Conservation (phyloP, 2,113 vertebrate genomes). For the Carettochelys insculpta region DNA sequence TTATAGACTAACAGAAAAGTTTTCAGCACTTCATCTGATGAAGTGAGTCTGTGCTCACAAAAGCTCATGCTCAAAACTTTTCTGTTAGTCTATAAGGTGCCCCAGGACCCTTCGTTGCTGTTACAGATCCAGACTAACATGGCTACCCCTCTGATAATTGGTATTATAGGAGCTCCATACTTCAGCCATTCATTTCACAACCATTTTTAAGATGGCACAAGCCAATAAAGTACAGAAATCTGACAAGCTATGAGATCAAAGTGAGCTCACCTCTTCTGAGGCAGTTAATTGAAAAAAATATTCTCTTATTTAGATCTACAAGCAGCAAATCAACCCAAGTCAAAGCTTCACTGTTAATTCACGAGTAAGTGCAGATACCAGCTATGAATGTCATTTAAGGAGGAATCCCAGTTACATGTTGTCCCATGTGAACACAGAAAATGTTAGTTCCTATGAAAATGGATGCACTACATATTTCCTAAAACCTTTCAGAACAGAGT, state of each 20-base stretch:
- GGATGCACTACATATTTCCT: neutral
- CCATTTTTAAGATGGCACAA: neutral
- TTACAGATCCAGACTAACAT: no score
- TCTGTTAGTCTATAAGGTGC: no score
- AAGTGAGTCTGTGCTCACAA: no score
- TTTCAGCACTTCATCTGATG: no score
- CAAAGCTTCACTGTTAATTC: neutral
- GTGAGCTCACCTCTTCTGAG: neutral
- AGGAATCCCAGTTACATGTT: accelerated
- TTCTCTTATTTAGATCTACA: neutral
- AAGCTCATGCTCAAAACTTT: no score
- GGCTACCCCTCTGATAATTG: no score
- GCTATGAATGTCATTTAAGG: neutral
- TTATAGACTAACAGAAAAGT: no score
- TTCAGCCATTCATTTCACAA: neutral
- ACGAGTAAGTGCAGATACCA: neutral
- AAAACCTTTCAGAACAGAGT: constrained; percentile 4
- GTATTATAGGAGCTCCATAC: neutral
- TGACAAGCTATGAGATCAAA: neutral
- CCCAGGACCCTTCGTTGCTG: no score
- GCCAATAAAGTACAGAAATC: neutral
- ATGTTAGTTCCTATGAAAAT: constrained; percentile 8
- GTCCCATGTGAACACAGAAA: constrained; percentile 1
- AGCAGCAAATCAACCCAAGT: constrained; percentile 7
- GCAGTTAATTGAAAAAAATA: neutral